Evolutionary conservation across 1,140 invertebrate genomes (phyloP), one percentile per base, ranked within the genome.

Genomic region (Pantala flavescens): DNA sequence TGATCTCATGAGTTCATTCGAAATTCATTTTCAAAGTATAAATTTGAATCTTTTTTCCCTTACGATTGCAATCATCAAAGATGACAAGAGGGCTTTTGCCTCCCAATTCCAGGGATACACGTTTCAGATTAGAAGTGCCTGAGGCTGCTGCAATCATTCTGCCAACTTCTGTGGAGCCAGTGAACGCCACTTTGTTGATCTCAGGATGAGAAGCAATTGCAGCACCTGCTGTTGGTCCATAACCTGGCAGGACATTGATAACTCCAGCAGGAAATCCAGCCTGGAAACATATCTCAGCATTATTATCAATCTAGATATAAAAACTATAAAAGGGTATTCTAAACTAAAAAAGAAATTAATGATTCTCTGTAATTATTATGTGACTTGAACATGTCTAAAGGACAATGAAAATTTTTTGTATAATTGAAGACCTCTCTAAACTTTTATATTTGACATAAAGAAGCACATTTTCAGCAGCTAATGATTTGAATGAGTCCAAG

Each of bases 181-280:
- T 97, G 81, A 97, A 97, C 9, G 93, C 92, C 49, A 97, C 87
- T 84, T 97, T 97, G 74, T 90, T 87, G 71, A 96, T 89, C 75
- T 93, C 87, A n/a, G 84, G 85, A 82, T 97, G 93, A 72, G 86
- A 81, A 5, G 90, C 84, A 63, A 98, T 87, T 24, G 94, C 92
- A 24, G 88, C 89, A 49, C 95, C 95, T 23, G 93, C 92, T 0
- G 90, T 92, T 7, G 89, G 89, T 0, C 93, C 93, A 81, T 88
- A 94, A 0, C 95, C 95, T 24, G 91, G 87, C 3, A 97, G 83
- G 23, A 97, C 85, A 81, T 96, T 97, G 2, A 97, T 83, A 0
- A 97, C 95, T 72, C 95, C 95, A 12, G 88, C 82, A 0, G 95
- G 95, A 80, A 96, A 93, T n/a, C 95, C 95, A 71, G 93, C 90